Evolutionary conservation across 2,888 invertebrate genomes (phyloP), one percentile per base, ranked within the genome.

Genomic region (Drosophila cognata): DNA sequence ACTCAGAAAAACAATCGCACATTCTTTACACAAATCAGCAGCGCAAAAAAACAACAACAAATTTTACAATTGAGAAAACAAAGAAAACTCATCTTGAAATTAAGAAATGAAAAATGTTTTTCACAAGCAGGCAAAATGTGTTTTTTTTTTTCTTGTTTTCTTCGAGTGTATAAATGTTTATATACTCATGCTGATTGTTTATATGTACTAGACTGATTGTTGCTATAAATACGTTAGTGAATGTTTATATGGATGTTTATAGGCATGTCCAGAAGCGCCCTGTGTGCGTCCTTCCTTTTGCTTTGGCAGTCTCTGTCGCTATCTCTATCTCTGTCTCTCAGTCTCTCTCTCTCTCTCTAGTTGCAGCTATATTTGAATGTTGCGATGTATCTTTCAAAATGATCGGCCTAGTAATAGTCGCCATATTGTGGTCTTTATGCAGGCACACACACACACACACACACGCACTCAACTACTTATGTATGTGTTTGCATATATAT

Each of bases 401-500:
- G 76, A 76, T 79, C 79, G 66, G 77, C 77, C 79, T 73, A 73
- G 73, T 70, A 79, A 76, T 76, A 76, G 66, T 59, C 61, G 64
- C 73, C 77, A 79, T 77, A 79, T 64, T 77, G 77, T 67, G 66
- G 66, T 66, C 76, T 69, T 66, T 76, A 66, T 76, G 61, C 66
- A 57, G 52, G 29, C 56, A 71, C 58, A 64, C 52, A 46, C 56
- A 64, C 50, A 38, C 50, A 60, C 21, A 66, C 41, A 41, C 48
- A 38, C 21, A 56, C n/a, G 2, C 13, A 21, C 4, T 13, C 21
- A 25, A 4, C 13, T 46, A 36, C 16, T 36, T 36, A 2, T 28
- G 10, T 36, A 3, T 53, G 6, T 36, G 18, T 53, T 1, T 36
- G 6, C 1, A 57, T 46, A 58, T 8, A 16, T 11, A 0, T 29